A percentile compares a stretch with the other conserved stretches of the same genome.
These are phyloP conservation scores for Cranoglanis bouderius DNA, from an alignment of 2,113 vertebrate species.

Conservation along the genomic window DNA sequence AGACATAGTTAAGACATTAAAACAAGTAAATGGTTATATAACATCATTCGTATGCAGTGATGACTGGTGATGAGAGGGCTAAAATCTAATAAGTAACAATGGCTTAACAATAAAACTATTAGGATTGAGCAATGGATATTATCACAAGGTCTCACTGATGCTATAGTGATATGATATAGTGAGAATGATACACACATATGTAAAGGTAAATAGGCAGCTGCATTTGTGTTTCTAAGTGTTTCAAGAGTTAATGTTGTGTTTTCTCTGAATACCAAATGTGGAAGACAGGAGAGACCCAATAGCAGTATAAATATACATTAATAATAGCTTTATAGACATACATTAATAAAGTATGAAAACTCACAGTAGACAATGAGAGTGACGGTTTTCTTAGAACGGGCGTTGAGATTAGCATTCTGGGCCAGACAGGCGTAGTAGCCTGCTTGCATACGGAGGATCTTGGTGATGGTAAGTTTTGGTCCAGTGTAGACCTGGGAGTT, in stretches of 20 bases:
- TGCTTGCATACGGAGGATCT: conserved; percentile 76
- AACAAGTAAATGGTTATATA: conserved; percentile 1
- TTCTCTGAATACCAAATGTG: background rate
- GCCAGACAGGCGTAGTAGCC: conserved; percentile 88
- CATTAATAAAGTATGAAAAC: conserved; percentile 57
- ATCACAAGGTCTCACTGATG: background rate
- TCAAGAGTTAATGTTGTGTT: background rate
- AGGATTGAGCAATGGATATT: background rate
- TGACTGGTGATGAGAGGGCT: background rate
- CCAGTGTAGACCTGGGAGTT: conserved; percentile 79
- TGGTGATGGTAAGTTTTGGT: conserved; percentile 75
- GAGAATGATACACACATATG: background rate
- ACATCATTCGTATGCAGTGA: background rate
- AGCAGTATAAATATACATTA: background rate
- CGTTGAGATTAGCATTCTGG: conserved; percentile 80
- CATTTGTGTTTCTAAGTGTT: background rate
- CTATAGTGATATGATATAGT: background rate
- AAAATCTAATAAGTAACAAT: background rate
- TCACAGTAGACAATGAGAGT: conserved; percentile 87
- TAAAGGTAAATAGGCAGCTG: background rate
- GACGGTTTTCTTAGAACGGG: conserved; percentile 78
- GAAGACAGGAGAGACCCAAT: background rate
- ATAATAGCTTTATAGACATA: background rate
- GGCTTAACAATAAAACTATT: background rate
- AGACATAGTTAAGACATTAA: background rate